phyloP scores from a whole-genome alignment of 2,797 vertebrate species.

The Oreortyx pictus region DNA sequence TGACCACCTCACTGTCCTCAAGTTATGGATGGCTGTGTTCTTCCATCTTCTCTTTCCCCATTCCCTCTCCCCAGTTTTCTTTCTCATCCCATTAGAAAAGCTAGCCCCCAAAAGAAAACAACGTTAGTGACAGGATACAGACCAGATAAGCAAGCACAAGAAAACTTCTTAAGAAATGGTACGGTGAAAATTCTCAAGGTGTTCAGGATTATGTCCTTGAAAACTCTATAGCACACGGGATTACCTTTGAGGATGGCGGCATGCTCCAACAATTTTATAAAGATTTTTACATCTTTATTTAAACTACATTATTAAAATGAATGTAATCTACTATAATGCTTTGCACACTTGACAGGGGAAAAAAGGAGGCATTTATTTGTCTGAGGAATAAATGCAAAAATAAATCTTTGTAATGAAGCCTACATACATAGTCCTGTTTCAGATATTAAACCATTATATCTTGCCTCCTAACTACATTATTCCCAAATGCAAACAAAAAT shows the following conservation, averaged over 20 bases:
- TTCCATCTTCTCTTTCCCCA: background rate
- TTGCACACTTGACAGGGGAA: conserved; percentile 39
- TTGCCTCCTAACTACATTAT: conserved; percentile 59
- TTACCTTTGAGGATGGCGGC: conserved; percentile 58
- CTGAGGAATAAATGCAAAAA: conserved; percentile 69
- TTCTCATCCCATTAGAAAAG: background rate
- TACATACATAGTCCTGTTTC: conserved; percentile 35
- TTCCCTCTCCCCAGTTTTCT: background rate
- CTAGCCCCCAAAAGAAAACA: background rate
- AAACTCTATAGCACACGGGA: background rate
- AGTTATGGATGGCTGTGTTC: background rate
- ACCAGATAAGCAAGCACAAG: background rate
- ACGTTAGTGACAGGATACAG: background rate
- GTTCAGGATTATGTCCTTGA: conserved; percentile 41
- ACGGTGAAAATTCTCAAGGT: background rate
- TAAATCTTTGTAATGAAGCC: conserved; percentile 69
- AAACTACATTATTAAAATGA: conserved; percentile 67
- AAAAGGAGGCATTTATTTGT: conserved; percentile 41
- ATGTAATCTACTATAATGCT: conserved; percentile 48
- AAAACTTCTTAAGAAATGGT: conserved; percentile 1
- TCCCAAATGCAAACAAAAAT: conserved; percentile 53
- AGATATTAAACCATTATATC: conserved; percentile 69
- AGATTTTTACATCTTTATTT: conserved; percentile 65
- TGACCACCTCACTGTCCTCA: background rate
- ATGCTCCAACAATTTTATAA: conserved; percentile 27